A percentile compares a stretch with the other conserved stretches of the same genome.
Conservation (phyloP, 2,797 vertebrate species). For the Schizopygopsis pylzovi region DNA sequence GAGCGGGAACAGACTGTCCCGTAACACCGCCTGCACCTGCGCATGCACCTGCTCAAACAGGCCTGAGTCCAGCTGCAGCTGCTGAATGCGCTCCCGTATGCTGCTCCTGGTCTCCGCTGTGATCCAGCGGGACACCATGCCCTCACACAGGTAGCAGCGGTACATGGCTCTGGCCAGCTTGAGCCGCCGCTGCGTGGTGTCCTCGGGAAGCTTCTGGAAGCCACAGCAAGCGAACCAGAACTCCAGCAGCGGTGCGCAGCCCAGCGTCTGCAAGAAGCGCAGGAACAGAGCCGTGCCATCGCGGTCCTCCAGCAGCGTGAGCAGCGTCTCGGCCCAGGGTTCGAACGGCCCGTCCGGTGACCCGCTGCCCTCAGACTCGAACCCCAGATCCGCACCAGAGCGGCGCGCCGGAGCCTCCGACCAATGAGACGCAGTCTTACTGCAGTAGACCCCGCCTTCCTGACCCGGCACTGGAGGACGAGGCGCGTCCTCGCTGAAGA, state of each 20-base stretch:
- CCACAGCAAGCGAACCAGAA: conserved; percentile 98
- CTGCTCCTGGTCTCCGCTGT: conserved; percentile 92
- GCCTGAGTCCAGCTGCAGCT: conserved; percentile 89
- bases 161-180: conserved; percentile 97
- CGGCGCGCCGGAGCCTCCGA: conserved; percentile 81
- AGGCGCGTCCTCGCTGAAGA: conserved; percentile 72
- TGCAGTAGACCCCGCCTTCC: conserved; percentile 64
- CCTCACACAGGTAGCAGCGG: conserved; percentile 91
- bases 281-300: conserved; percentile 94
- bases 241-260: conserved; percentile 91
- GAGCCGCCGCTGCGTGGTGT: conserved; percentile 81
- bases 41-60: conserved; percentile 97
- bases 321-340: conserved; percentile 94
- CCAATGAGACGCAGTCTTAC: conserved; percentile 29
- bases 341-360: conserved; percentile 91
- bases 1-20: conserved; percentile 93
- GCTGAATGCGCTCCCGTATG: conserved; percentile 90
- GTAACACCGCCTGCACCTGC: conserved; percentile 93
- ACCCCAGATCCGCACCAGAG: conserved; percentile 91
- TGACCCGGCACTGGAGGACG: conserved; percentile 94
- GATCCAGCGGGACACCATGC: conserved; percentile 91
- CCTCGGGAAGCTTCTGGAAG: conserved; percentile 85
- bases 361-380: conserved; percentile 94
- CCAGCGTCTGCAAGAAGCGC: conserved; percentile 91
- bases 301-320: conserved; percentile 93